Evolutionary conservation across 92 coral and sea anemone genomes (phyloP), one percentile per base, ranked within the genome.

Genomic region (Porites rus): DNA sequence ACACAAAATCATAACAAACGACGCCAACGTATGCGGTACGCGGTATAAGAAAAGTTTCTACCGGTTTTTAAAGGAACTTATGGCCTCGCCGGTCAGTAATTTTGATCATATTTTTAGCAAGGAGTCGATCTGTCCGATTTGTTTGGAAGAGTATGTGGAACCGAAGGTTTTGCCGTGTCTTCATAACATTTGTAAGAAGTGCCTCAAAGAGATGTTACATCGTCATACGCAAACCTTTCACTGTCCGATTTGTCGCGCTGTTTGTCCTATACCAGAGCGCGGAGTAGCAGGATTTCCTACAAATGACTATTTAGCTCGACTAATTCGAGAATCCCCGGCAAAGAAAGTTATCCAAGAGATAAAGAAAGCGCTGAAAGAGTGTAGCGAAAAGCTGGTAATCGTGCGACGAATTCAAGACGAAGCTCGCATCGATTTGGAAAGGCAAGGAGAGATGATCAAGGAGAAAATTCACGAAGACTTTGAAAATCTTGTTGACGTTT

Each of bases 221-320:
- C 88, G 53, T 22, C 88, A 85, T 22, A 69, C 83, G 14, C 4
- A 54, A 10, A 83, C 64, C 71, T 80, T 84, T 70, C 88, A 80
- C 16, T 94, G 97, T 80, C 97, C 97, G 20, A 77, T 94, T 11
- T 94, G 97, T 66, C 90, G 97, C 1, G 84, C 92, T 46, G 89
- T 89, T 38, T 84, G 87, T 69, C 62, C 80, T 14, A 13, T 94
- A 24, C 93, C 95, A 6, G 20, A 64, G 51, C 91, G 88, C 16
- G 97, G 95, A 67, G 92, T 90, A 6, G 74, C 82, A 7, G 87
- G 89, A 13, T 84, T 94, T 21, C 92, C 95, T 6, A 79, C 90
- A 13, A 94, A 89, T 51, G 78, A 76, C 1, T 72, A 72, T 28
- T 77, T 94, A 13, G 87, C 72, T 13, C 85, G 88, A 56, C 38